Evolutionary conservation across 2,888 invertebrate species (phyloP), one percentile per base, ranked within the genome.

Genomic region (Coelinius sp.): DNA sequence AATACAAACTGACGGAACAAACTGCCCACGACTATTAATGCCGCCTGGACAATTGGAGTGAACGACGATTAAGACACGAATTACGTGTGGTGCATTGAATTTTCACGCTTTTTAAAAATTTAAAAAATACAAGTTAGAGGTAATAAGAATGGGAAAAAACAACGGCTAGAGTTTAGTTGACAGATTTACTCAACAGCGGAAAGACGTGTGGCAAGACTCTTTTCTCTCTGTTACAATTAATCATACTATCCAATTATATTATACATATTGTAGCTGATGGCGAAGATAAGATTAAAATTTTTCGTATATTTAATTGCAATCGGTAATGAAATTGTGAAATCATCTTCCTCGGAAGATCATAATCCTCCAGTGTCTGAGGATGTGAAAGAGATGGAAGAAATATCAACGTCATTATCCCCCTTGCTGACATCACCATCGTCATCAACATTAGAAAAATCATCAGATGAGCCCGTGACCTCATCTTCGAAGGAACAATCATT

Each of bases 101-200:
- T 72, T 79, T 84, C 84, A 84, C 84, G 84, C 85, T 84, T 84
- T 84, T 85, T 83, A 85, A 78, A 80, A 79, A 70, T 78, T 64
- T 44, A 7, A 59, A 25, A 65, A 12, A 49, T 25, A 20, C 44
- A 20, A 46, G 59, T 56, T 62, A 74, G 62, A 68, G 59, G 64
- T 35, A 80, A 82, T 83, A 84, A 82, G 83, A 81, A 68, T 77
- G 70, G 44, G 74, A 73, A 64, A 71, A 76, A 12, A 64, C 66
- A 64, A 56, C 75, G 76, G 74, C 62, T 65, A 24, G 65, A 70
- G 75, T 78, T 85, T 81, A 84, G 84, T 85, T 71, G 46, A 73
- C 68, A 75, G 65, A 49, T 80, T 79, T 66, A 76, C 74, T 53
- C 83, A 74, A 74, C 71, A 70, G 72, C 59, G 75, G 70, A 68